These are phyloP conservation scores for Parochlus steinenii DNA, from an alignment of 2,888 invertebrate genomes.

Conservation along the genomic window DNA sequence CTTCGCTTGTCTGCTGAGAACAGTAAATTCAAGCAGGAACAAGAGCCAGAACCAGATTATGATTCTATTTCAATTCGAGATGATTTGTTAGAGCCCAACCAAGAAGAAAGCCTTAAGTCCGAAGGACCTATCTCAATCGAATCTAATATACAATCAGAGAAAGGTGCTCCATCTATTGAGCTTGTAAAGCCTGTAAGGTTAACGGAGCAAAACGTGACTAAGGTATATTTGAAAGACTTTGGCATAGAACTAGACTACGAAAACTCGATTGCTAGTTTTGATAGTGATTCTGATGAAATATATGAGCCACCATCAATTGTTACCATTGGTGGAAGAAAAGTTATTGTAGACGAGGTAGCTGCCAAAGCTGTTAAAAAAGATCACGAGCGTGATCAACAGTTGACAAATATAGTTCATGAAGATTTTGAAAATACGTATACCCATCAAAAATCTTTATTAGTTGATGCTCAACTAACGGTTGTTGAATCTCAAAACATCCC, in stretches of 20 bases:
- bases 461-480: too few species aligned
- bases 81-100: background rate
- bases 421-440: too few species aligned
- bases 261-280: constrained; percentile 12
- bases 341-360: constrained; percentile 14
- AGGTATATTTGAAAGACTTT: constrained; percentile 11
- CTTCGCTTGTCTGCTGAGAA: constrained; percentile 35
- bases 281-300: background rate
- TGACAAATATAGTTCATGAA: too few species aligned
- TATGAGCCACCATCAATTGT: constrained; percentile 7
- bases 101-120: background rate
- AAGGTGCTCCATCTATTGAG: constrained; percentile 24
- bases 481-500: too few species aligned
- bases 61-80: background rate
- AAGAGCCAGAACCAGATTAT: constrained; percentile 18
- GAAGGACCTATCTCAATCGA: constrained; percentile 13
- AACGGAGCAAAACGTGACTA: constrained; percentile 2
- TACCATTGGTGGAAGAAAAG: constrained; percentile 12
- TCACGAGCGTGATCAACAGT: too few species aligned
- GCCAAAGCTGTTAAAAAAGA: constrained; percentile 10
- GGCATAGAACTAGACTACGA: constrained; percentile 13
- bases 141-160: constrained; percentile 20
- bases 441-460: too few species aligned
- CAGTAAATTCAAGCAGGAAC: background rate
- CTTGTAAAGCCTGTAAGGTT: constrained; percentile 17